Evolutionary conservation across 2,888 invertebrate species (phyloP).

Genomic region (Macrosiphum euphorbiae): DNA sequence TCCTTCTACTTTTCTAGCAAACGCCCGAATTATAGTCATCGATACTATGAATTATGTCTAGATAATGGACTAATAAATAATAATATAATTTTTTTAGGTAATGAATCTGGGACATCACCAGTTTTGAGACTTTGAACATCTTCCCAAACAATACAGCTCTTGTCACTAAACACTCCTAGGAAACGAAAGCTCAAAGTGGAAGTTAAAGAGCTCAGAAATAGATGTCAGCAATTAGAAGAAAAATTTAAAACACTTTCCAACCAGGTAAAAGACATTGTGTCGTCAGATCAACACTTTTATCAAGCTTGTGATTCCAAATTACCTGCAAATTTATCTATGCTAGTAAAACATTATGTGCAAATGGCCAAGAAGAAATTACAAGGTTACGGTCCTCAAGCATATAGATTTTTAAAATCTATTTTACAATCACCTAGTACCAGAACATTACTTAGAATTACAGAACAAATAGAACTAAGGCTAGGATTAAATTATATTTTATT

Average conservation of each 20-base stretch:
- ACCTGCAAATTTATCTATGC: not conserved
- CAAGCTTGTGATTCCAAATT: not conserved
- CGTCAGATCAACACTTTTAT: not conserved
- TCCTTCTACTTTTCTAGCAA: no score
- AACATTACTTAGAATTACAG: no score
- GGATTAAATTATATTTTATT: no score
- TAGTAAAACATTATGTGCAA: not conserved
- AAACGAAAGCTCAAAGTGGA: not conserved
- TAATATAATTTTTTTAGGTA: no score
- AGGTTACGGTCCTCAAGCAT: slow-evolving; percentile 35
- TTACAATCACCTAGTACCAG: slow-evolving; percentile 1
- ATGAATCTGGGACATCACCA: no score
- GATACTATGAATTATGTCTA: no score
- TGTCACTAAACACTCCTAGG: not conserved
- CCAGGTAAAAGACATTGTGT: no score
- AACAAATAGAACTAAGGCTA: not conserved
- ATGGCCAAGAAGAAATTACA: not conserved
- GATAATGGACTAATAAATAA: no score
- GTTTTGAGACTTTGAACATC: no score
- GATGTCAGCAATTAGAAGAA: not conserved
- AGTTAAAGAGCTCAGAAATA: slow-evolving; percentile 11
- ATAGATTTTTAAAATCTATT: slow-evolving; percentile 34
- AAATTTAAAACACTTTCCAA: not conserved
- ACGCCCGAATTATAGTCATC: no score
- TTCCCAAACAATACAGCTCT: no score